Conservation (phyloP, 1,140 invertebrate genomes). For the Megalopta genalis region DNA sequence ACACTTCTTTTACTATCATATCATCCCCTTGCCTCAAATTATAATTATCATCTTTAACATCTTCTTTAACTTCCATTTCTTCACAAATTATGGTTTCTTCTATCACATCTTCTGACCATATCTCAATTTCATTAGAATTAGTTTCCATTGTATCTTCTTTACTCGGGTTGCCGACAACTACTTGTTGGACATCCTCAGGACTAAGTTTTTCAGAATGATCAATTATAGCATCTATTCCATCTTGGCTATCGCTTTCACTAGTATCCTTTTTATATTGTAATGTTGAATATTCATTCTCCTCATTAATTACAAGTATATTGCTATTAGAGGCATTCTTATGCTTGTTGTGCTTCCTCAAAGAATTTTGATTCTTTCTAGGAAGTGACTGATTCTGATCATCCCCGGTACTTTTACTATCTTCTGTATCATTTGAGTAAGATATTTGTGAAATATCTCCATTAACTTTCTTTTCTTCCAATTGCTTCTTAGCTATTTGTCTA, state of each 20-base stretch:
- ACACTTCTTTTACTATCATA: conserved; percentile 68
- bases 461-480: conserved; percentile 66
- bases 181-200: conserved; percentile 60
- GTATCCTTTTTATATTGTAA: conserved; percentile 49
- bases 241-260: conserved; percentile 63
- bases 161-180: conserved; percentile 60
- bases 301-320: conserved; percentile 42
- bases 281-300: conserved; percentile 46
- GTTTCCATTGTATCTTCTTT: conserved; percentile 35
- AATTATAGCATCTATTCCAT: conserved; percentile 54
- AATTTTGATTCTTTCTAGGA: conserved; percentile 57
- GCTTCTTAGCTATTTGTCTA: conserved; percentile 74
- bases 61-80: conserved; percentile 74
- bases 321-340: conserved; percentile 54
- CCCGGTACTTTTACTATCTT: conserved; percentile 48
- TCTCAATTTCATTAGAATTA: conserved; percentile 48
- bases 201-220: conserved; percentile 50
- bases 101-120: conserved; percentile 72
- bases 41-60: conserved; percentile 49
- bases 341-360: conserved; percentile 59
- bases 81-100: conserved; percentile 78
- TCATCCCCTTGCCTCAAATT: conserved; percentile 49
- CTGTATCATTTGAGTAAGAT: conserved; percentile 47
- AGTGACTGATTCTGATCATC: conserved; percentile 57
- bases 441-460: conserved; percentile 65